Conservation (phyloP, 2,113 vertebrate genomes). For the Prolemur simus region DNA sequence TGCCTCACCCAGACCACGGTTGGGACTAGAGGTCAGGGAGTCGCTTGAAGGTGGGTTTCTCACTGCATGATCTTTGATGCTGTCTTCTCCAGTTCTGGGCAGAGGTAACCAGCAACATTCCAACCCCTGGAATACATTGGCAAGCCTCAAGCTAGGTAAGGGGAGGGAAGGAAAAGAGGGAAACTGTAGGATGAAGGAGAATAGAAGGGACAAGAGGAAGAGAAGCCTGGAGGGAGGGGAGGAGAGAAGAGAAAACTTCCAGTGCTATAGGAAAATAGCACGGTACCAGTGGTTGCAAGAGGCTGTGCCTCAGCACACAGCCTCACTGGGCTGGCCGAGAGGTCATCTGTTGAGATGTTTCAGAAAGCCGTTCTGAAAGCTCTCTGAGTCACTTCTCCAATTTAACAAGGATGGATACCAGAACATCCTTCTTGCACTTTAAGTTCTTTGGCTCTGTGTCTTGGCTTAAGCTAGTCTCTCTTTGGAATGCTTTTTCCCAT, state of each 20-base stretch:
- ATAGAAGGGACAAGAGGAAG: background rate
- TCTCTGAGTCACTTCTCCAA: background rate
- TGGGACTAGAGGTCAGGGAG: background rate
- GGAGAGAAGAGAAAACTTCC: background rate
- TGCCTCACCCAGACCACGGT: background rate
- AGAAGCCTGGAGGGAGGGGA: background rate
- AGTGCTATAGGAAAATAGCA: background rate
- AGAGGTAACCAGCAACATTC: slow-evolving; percentile 15
- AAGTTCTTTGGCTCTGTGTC: slow-evolving; percentile 17
- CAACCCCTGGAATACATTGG: background rate
- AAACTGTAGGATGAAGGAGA: background rate
- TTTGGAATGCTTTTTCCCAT: slow-evolving; percentile 1
- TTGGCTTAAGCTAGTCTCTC: slow-evolving; percentile 34
- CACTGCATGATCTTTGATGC: background rate
- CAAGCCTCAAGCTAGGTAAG: background rate
- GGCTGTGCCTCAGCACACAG: background rate
- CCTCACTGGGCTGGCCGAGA: background rate
- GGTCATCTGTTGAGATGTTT: slow-evolving; percentile 18
- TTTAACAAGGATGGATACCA: background rate
- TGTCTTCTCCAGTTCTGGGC: background rate
- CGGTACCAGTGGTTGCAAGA: background rate
- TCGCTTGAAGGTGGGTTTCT: background rate
- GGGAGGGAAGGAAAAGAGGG: background rate
- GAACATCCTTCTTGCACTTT: background rate
- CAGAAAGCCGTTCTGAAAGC: background rate